Evolutionary conservation across 2,888 invertebrate genomes (phyloP).

Genomic region (Oscheius onirici): DNA sequence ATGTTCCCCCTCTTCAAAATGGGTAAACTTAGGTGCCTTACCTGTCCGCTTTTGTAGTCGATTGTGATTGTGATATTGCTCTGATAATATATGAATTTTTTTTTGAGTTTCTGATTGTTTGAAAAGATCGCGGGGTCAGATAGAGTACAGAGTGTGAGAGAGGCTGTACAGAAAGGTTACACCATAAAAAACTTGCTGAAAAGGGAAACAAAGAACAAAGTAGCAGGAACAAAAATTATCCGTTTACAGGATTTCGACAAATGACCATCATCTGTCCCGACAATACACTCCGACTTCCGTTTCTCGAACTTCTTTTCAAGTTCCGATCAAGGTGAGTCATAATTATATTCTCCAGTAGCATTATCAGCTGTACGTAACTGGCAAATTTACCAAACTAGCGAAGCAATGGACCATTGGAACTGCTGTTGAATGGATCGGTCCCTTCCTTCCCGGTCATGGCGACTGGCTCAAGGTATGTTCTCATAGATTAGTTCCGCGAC

Average conservation of each 20-base stretch:
- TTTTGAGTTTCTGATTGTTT: not conserved
- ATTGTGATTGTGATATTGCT: not conserved
- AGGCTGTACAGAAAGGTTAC: not conserved
- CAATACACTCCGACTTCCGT: constrained; percentile 39
- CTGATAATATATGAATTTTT: not conserved
- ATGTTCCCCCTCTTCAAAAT: constrained; percentile 4
- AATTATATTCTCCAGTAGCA: too few species aligned
- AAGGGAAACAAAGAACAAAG: too few species aligned
- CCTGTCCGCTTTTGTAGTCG: too few species aligned
- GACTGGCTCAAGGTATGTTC: constrained; percentile 21
- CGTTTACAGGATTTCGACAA: not conserved
- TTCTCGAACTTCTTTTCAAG: constrained; percentile 7
- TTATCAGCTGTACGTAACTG: constrained; percentile 30
- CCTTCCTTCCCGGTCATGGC: constrained; percentile 20
- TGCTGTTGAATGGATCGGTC: constrained; percentile 29
- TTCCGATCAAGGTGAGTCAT: constrained; percentile 37
- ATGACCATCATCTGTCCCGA: constrained; percentile 23
- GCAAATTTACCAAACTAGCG: constrained; percentile 21
- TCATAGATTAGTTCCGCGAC: not conserved
- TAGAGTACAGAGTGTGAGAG: too few species aligned
- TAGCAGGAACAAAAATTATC: too few species aligned
- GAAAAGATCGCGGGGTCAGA: too few species aligned
- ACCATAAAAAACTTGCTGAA: too few species aligned
- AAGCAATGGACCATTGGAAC: not conserved
- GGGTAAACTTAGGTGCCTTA: constrained; percentile 30